phyloP scores from a whole-genome alignment of 2,888 invertebrate genomes.

The Dasypogon diadema region DNA sequence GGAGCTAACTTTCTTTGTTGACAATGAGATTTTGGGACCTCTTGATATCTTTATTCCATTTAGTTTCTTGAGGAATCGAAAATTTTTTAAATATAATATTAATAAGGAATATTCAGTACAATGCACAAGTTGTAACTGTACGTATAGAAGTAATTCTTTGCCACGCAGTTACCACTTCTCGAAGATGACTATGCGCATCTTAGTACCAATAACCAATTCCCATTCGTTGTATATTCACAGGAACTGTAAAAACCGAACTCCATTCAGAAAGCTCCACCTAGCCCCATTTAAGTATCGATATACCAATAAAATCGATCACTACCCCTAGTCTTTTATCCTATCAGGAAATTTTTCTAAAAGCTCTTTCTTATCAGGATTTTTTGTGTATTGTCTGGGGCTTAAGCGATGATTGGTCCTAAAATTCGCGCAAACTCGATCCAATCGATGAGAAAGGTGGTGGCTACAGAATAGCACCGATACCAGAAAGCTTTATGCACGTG shows the following conservation, averaged over 20 bases:
- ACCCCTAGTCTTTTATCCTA: conserved; percentile 7
- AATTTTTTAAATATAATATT: too few species aligned
- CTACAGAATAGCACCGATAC: conserved; percentile 10
- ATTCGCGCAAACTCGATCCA: conserved; percentile 44
- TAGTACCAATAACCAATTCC: not conserved
- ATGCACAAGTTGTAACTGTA: too few species aligned
- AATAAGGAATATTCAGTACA: too few species aligned
- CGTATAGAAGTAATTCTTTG: too few species aligned
- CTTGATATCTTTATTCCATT: too few species aligned
- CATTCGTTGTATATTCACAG: too few species aligned
- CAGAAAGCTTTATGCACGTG: not conserved
- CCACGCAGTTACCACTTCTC: too few species aligned
- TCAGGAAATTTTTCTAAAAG: conserved; percentile 3
- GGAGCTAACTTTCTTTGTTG: too few species aligned
- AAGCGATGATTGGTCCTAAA: conserved; percentile 45
- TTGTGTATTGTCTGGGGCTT: not conserved
- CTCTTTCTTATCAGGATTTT: not conserved
- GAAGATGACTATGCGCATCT: not conserved
- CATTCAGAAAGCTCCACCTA: conserved; percentile 33
- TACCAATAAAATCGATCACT: conserved; percentile 49
- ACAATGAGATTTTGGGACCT: too few species aligned
- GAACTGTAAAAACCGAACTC: not conserved
- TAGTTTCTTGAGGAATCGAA: too few species aligned
- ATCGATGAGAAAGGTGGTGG: conserved; percentile 39
- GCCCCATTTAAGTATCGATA: conserved; percentile 25